Evolutionary conservation across 2,113 vertebrate species (phyloP), one percentile per base, ranked within the genome.

Genomic region (Eulemur rufifrons): DNA sequence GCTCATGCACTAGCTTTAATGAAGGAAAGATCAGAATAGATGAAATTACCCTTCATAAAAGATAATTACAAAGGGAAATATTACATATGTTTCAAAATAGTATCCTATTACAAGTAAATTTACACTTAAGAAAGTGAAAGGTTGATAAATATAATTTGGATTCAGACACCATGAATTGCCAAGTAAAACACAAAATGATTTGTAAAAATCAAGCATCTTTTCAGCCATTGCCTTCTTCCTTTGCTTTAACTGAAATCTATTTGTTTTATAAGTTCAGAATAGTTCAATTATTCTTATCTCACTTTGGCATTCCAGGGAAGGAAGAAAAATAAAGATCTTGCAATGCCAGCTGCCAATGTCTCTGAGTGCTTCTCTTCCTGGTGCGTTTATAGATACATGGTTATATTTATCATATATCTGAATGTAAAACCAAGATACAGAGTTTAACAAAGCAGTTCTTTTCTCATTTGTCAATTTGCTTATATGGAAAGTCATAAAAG

Each of bases 251-350:
- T 86, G 66, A 86, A 85, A 77, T 39, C 37, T 73, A 61, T 73
- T 85, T 88, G 37, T 77, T 93, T 95, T 56, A 78, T 76, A 86
- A 73, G 85, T 89, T 89, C 82, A 86, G 11, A 63, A 76, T 93
- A 39, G 54, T 52, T 84, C 94, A 68, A 25, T 93, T 86, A 56
- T 89, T 94, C 87, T 84, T 66, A 32, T 39, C 78, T 96, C 59
- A 86, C 68, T 37, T n/a, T 91, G 95, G 83, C 68, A 83, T 89
- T 78, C 20, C 74, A 50, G 23, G 12, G 21, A 69, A 80, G 64
- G 71, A 71, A 80, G 56, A 84, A 82, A 93, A 76, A 78, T 73
- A 59, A 76, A 69, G 89, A 81, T 9, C 12, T 15, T 25, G 27
- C 12, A 32, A 8, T 37, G 59, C 52, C 71, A 10, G 5, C 18